A percentile compares a stretch with the other conserved stretches of the same genome.
Evolutionary conservation across 2,888 invertebrate genomes (phyloP).

Genomic region (Andrena minutula): DNA sequence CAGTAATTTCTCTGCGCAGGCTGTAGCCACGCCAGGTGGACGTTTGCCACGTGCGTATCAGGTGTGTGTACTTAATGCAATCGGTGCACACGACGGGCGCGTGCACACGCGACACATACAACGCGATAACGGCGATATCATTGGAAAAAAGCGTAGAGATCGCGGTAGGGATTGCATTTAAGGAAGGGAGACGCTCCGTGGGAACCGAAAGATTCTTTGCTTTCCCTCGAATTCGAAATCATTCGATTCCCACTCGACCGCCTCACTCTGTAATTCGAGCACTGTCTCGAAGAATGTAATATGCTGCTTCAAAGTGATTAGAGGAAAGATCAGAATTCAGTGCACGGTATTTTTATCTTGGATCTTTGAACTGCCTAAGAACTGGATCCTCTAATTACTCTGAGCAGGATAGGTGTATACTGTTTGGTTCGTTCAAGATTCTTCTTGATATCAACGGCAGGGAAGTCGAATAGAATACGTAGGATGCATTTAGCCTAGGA

Average conservation of each 20-base stretch:
- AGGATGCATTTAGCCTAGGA: conserved; percentile 39
- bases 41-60: conserved; percentile 9
- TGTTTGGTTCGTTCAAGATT: conserved; percentile 20
- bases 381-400: conserved; percentile 6
- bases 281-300: background rate
- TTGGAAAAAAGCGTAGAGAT: conserved; percentile 16
- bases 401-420: background rate
- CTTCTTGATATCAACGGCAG: background rate
- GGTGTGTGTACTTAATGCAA: conserved; percentile 35
- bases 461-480: conserved; percentile 7
- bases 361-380: background rate
- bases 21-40: background rate
- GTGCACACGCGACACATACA: conserved; percentile 27
- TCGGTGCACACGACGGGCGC: conserved; percentile 24
- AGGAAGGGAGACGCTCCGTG: background rate
- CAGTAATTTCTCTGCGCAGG: background rate
- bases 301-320: conserved; percentile 19
- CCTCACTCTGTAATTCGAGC: background rate
- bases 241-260: background rate
- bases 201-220: background rate
- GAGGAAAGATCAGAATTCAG: background rate
- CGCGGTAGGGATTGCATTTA: conserved; percentile 9
- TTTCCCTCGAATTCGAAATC: background rate
- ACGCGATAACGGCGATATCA: conserved; percentile 12
- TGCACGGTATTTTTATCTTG: background rate